Evolutionary conservation across 2,888 invertebrate species (phyloP), one percentile per base, ranked within the genome.

Genomic region (Petrolisthes cinctipes): DNA sequence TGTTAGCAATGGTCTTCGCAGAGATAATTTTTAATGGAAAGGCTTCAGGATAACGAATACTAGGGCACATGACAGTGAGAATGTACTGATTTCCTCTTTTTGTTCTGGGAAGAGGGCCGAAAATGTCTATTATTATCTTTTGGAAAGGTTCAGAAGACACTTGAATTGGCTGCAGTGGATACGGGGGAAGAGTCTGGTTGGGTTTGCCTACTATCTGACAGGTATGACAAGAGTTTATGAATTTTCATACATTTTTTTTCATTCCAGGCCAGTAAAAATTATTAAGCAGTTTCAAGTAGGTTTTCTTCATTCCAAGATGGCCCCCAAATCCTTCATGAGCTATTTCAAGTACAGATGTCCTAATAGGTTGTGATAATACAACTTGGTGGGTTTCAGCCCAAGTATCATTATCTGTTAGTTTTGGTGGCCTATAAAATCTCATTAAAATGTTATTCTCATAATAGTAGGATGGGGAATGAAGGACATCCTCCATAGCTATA

Each of bases 21-120:
- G 82, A 4, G 4, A 66, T 84, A n/a, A 51, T 84, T 17, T 53
- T 76, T 2, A 66, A 0, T 5, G 84, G 71, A n/a, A 71, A 71
- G 5, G 7, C 71, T 71, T 71, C 71, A 71, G 71, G 71, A n/a
- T 71, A 71, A 37, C 84, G 17, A 37, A 53, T 84, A 6, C 78
- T 53, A 17, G 84, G 73, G 56, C 56, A 53, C 66, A 84, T 61
- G 14, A 66, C 20, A 37, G 84, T 84, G 1, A 84, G 53, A 4
- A 84, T 11, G 54, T 84, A 84, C 20, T 84, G 51, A 78, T 84
- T 57, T 4, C 84, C 76, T 14, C 51, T 61, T 37, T 61, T 78
- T 5, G 78, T 76, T 11, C 4, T 61, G n/a, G 84, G 76, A 2
- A 84, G n/a, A 6, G 78, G 84, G 2, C 84, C 84, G 4, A 84